These are phyloP conservation scores for Hippocampus kuda DNA, from an alignment of 2,797 vertebrate genomes.

Conservation along the genomic window DNA sequence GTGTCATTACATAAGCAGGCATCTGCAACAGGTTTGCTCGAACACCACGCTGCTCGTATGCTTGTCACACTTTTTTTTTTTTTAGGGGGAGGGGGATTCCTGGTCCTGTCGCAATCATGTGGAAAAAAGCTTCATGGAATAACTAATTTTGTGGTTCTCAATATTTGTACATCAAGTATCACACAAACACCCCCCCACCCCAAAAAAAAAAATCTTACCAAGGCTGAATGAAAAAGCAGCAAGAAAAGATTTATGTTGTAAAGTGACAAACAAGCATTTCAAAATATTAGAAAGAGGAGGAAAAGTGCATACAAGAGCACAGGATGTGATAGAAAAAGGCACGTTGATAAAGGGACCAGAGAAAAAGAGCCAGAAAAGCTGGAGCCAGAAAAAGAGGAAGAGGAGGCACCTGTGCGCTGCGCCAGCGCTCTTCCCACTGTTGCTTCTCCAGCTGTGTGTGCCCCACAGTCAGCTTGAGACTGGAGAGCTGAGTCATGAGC, in stretches of 20 bases:
- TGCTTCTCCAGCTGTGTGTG: constrained; percentile 72
- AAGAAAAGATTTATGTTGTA: background rate
- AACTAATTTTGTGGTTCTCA: background rate
- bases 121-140: background rate
- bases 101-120: too few species aligned
- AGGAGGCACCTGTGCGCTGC: constrained; percentile 57
- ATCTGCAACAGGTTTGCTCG: too few species aligned
- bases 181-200: background rate
- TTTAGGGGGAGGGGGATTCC: background rate
- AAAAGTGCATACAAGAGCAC: background rate
- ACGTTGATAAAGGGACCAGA: background rate
- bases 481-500: constrained; percentile 66
- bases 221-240: background rate
- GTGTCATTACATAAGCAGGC: too few species aligned
- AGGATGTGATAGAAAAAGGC: background rate
- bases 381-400: constrained; percentile 28
- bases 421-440: constrained; percentile 67
- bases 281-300: background rate
- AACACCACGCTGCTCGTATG: too few species aligned
- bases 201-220: background rate
- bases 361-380: constrained; percentile 4
- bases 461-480: constrained; percentile 69
- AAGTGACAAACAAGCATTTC: background rate
- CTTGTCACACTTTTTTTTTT: background rate
- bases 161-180: background rate